Percentiles rank a stretch among this genome's conserved stretches.
These are phyloP conservation scores for Gadus chalcogrammus DNA, from an alignment of 2,113 vertebrate genomes.

Conservation along the genomic window DNA sequence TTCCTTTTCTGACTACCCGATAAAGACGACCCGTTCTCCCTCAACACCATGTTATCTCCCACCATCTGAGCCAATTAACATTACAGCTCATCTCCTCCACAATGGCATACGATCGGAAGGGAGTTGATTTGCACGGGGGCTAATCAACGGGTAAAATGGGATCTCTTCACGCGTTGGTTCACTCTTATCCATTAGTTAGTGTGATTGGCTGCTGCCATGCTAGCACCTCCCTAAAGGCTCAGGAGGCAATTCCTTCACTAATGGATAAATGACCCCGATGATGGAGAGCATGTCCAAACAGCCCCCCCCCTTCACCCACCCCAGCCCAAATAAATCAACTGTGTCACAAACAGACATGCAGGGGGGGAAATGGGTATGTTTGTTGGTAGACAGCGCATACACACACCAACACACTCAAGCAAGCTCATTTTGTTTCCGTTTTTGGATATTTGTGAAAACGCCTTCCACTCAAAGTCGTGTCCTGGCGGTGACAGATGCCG, in stretches of 20 bases:
- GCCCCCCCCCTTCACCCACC: no score
- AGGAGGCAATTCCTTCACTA: constrained; percentile 9
- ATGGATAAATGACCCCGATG: constrained; percentile 13
- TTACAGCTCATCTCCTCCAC: constrained; percentile 70
- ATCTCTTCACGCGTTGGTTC: constrained; percentile 61
- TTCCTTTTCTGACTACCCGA: not conserved
- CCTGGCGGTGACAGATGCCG: no score
- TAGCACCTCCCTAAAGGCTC: constrained; percentile 18
- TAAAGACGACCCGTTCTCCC: constrained; percentile 14
- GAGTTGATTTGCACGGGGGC: constrained; percentile 59
- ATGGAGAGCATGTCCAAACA: not conserved
- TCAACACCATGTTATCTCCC: constrained; percentile 52
- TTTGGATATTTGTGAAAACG: no score
- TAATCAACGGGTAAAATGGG: constrained; percentile 60
- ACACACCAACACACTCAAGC: not conserved
- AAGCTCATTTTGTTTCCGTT: no score
- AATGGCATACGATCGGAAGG: constrained; percentile 59
- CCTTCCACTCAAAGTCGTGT: no score
- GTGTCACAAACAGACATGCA: no score
- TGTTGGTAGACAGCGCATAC: no score
- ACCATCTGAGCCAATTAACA: constrained; percentile 62
- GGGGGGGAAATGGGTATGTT: no score
- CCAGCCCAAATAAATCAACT: no score
- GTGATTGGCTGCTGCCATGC: constrained; percentile 48
- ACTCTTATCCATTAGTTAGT: constrained; percentile 52